phyloP scores from a whole-genome alignment of 2,888 invertebrate genomes.

The Eilema griseolum region DNA sequence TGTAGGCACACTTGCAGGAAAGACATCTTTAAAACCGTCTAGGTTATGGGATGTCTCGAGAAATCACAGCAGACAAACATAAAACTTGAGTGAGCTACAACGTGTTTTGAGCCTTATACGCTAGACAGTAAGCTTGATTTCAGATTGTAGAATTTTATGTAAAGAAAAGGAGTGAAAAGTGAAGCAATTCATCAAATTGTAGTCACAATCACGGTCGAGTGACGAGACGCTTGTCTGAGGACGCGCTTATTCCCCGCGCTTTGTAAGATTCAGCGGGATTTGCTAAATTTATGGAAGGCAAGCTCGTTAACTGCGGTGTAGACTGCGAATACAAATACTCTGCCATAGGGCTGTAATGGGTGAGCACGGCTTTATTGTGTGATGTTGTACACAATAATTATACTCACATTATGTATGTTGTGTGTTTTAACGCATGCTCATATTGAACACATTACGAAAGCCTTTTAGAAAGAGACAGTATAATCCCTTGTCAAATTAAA shows the following conservation, averaged over 20 bases:
- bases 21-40: slow-evolving; percentile 58
- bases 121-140: slow-evolving; percentile 25
- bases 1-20: slow-evolving; percentile 53
- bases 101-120: slow-evolving; percentile 12
- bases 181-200: slow-evolving; percentile 77
- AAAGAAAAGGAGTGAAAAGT: slow-evolving; percentile 62
- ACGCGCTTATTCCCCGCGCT: slow-evolving; percentile 57
- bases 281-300: slow-evolving; percentile 68
- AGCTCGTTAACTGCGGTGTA: slow-evolving; percentile 63
- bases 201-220: slow-evolving; percentile 75
- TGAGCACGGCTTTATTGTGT: slow-evolving; percentile 22
- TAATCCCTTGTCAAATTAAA: slow-evolving; percentile 4
- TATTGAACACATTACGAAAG: slow-evolving; percentile 1
- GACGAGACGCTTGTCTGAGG: slow-evolving; percentile 67
- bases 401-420: slow-evolving; percentile 4
- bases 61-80: slow-evolving; percentile 29
- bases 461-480: not conserved
- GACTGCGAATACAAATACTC: slow-evolving; percentile 60
- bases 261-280: slow-evolving; percentile 65
- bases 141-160: slow-evolving; percentile 26
- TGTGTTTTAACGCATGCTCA: not conserved
- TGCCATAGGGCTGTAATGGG: slow-evolving; percentile 44
- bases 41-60: slow-evolving; percentile 48
- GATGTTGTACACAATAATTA: slow-evolving; percentile 1
- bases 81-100: slow-evolving; percentile 9